phyloP scores from a whole-genome alignment of 1,140 invertebrate genomes.

The Pogonognathellus flavescens region DNA sequence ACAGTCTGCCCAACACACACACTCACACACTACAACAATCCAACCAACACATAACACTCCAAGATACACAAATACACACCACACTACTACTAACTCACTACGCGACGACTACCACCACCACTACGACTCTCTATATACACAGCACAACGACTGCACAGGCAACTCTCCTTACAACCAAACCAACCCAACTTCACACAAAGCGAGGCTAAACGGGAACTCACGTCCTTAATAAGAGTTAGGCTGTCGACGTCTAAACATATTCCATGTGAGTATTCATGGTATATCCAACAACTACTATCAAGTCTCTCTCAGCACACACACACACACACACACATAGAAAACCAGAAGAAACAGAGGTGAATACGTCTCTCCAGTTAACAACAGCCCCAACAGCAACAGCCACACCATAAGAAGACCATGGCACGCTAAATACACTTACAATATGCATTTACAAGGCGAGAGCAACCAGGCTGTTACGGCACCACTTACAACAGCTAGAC shows the following conservation, averaged over 20 bases:
- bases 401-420: too few species aligned
- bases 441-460: neutral
- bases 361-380: too few species aligned
- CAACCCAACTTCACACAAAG: too few species aligned
- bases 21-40: neutral
- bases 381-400: too few species aligned
- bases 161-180: too few species aligned
- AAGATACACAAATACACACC: neutral
- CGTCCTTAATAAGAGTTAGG: too few species aligned
- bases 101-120: neutral
- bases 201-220: too few species aligned
- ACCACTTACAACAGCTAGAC: slow-evolving; percentile 36
- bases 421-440: neutral
- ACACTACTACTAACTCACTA: neutral
- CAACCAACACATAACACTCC: neutral
- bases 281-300: neutral
- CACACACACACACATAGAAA: too few species aligned
- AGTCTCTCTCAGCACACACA: neutral
- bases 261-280: too few species aligned
- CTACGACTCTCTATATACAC: neutral
- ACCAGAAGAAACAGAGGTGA: too few species aligned
- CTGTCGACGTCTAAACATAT: too few species aligned
- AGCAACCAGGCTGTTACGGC: neutral
- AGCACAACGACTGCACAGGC: neutral
- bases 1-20: neutral